Evolutionary conservation across 2,888 invertebrate genomes (phyloP), one percentile per base, ranked within the genome.

Genomic region (Oasisia sp.): DNA sequence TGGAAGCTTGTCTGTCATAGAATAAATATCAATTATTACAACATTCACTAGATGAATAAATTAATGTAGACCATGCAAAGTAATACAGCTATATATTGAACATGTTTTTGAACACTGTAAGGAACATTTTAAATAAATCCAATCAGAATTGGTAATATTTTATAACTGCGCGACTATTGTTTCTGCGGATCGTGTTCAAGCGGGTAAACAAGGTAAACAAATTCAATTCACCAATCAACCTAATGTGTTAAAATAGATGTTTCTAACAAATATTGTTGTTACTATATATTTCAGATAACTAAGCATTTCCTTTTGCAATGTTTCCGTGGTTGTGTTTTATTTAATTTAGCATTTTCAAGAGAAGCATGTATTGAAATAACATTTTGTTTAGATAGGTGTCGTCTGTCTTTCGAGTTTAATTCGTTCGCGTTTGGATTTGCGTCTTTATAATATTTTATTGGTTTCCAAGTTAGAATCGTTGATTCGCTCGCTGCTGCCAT

Each of bases 171-270:
- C 19, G n/a, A 74, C 74, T 74, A n/a, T 27, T 74, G n/a, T 74
- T 74, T 74, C 74, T 74, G 74, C 74, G 74, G 74, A 74, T 74
- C 74, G 19, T n/a, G 27, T 19, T 74, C 19, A 74, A 74, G 74
- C 74, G 74, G 74, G 74, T 74, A 74, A 74, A 74, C 74, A 74
- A 74, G 74, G 74, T 74, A 74, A 74, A 74, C 74, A 74, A 74
- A 74, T 74, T 74, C 74, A 74, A 74, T 74, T 74, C 74, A 74
- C n/a, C 74, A 27, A 19, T 74, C 19, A 27, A 27, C 74, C 14
- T 5, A 74, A 74, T 74, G n/a, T 74, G 74, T 74, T 27, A 74
- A 74, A 74, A 74, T 27, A 27, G 27, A 74, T 74, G 74, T 74
- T 74, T 74, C 27, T 74, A 74, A 74, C 74, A 74, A 74, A 14